These are phyloP conservation scores for Seira ritae DNA, from an alignment of 2,888 invertebrate genomes.

Conservation along the genomic window DNA sequence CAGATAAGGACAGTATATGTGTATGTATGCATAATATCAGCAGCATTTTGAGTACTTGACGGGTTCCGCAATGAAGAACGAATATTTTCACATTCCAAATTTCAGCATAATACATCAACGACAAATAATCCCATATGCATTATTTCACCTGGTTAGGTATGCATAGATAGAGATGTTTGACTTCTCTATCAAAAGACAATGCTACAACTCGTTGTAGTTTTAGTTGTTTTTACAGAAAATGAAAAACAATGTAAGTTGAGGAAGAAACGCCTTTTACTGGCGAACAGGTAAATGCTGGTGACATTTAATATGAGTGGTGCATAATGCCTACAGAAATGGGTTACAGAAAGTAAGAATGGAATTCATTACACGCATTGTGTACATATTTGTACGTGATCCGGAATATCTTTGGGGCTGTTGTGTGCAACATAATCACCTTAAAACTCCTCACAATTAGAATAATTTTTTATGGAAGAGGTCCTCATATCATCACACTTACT, in stretches of 20 bases:
- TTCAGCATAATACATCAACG: background rate
- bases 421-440: background rate
- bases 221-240: background rate
- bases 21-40: background rate
- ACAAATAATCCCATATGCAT: no score
- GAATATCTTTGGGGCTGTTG: slow-evolving; percentile 20
- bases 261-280: background rate
- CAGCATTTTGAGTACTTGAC: background rate
- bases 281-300: background rate
- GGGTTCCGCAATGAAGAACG: background rate
- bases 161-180: background rate
- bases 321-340: background rate
- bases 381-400: slow-evolving; percentile 46
- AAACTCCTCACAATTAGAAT: background rate
- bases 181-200: background rate
- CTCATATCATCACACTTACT: background rate
- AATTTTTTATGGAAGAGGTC: background rate
- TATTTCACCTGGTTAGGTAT: no score
- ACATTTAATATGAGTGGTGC: background rate
- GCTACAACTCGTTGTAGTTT: background rate
- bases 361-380: slow-evolving; percentile 7
- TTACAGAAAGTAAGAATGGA: background rate
- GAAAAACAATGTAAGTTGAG: background rate
- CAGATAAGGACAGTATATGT: background rate
- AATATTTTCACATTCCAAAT: slow-evolving; percentile 16